Base-by-base conservation (phyloP, 2,797 vertebrate species). In the Lithobates sylvaticus region DNA sequence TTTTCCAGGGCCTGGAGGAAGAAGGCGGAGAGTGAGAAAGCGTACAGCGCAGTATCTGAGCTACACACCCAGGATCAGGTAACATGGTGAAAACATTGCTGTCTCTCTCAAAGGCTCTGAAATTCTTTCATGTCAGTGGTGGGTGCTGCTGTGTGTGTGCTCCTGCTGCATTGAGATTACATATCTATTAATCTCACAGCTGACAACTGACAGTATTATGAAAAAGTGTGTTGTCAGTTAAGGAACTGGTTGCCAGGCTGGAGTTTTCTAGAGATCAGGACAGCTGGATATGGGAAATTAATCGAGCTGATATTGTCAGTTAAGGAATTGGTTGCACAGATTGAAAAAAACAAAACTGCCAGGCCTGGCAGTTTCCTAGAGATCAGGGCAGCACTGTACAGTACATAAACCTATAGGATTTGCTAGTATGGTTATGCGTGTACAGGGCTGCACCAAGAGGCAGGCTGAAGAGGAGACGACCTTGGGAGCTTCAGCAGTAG, bases 11-110 rank as follows among this genome's bases (percentile, higher is more conserved):
- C 75, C 58, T 78, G 58, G 54, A 82, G 42, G 36, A 39, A 77
- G 75, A 77, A 87, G 80, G 85, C 42, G 85, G 79, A 83, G 81
- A 67, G 75, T 54, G 10, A 68, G 64, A 75, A 74, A 67, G 44
- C 42, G 10, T 72, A 27, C 54, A 83, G 39, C 44, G 23, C 50
- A 64, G 76, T 70, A 42, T 76, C 67, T 65, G 16, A n/a, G 7
- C 82, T 61, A 21, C 64, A 70, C 42, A 23, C 70, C 70, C 71
- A 67, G 54, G 78, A 65, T 27, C 84, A 79, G 79, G 85, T 86
- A 82, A 27, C 65, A 67, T 29, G 16, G 27, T 27, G 26, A 67
- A 67, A 67, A 21, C 9, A 29, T 13, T 27, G n/a, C 65, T 67
- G 65, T 27, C 65, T 27, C 16, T 26, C 65, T 21, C 61, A 65